Base-by-base conservation (phyloP, 2,888 invertebrate species). In the Norana najaformis region DNA sequence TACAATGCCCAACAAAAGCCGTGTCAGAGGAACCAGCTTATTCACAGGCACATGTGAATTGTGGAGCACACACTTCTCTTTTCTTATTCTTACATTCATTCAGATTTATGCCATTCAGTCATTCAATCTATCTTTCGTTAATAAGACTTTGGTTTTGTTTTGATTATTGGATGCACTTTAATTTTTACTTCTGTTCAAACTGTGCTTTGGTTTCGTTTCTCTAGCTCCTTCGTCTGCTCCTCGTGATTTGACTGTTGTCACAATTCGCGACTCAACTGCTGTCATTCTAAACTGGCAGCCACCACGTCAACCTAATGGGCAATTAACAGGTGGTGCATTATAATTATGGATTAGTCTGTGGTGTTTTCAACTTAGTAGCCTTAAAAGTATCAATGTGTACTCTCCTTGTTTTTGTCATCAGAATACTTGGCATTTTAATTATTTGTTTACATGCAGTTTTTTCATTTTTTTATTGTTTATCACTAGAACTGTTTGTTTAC, bases 261-360 rank as follows among this genome's bases (percentile, higher is more conserved):
- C 96, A 91, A 96, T 96, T 90, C 96, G 96, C 91, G 94, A 96
- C 82, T 96, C 97, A 0, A 96, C 96, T 90, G 96, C 96, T 85
- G 96, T 97, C 6, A 97, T 97, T 93, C 95, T 99, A 38, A 96
- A 96, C 92, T 99, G 99, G 99, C 96, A 97, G 94, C 97, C 98
- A 47, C 99, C 99, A 0, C 97, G 97, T 94, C 96, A 96, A 92
- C 97, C 97, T 23, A 97, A 98, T 93, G 98, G 98, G 0, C 96
- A 96, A 92, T 97, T 98, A 90, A 94, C 94, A 91, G 94, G 94
- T 94, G 85, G 36, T 83, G 35, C 37, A 35, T 30, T n/a, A 30
- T n/a, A n/a, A 69, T n/a, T 69, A 69, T 69, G 69, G 30, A 8
- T 69, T 69, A 69, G 30, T 69, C n/a, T n/a, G 13, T 69, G 8